These are phyloP conservation scores for Acrocephalus scirpaceus DNA, from an alignment of 2,797 vertebrate species.

Conservation along the genomic window DNA sequence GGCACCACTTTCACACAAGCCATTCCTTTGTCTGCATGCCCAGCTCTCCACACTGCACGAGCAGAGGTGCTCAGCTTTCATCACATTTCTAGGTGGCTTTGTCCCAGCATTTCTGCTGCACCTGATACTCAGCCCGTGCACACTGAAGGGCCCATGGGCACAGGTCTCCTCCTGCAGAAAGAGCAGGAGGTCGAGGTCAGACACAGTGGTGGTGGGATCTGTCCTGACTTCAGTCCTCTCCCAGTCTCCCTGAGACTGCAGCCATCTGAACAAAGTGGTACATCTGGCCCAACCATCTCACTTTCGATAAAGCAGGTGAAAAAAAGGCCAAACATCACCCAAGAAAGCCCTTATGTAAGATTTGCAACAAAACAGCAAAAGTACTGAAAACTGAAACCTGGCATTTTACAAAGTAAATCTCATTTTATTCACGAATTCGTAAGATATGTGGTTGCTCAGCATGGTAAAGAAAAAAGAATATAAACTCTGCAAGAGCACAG, in stretches of 20 bases:
- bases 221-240: background rate
- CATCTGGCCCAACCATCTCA: background rate
- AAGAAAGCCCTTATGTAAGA: background rate
- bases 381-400: background rate
- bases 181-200: background rate
- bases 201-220: accelerated
- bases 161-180: background rate
- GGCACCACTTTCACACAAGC: background rate
- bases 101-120: background rate
- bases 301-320: background rate
- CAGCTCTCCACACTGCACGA: background rate
- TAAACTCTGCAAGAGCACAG: background rate
- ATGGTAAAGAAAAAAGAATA: background rate
- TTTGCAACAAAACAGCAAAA: background rate
- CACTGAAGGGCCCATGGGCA: accelerated
- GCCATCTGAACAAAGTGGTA: background rate
- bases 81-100: background rate
- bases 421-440: background rate
- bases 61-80: background rate
- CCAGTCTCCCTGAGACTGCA: background rate
- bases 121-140: background rate
- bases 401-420: background rate
- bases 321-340: accelerated
- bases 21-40: background rate
- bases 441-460: accelerated